These are phyloP conservation scores for Synergus laeviventris DNA, from an alignment of 2,888 invertebrate genomes.

Conservation along the genomic window DNA sequence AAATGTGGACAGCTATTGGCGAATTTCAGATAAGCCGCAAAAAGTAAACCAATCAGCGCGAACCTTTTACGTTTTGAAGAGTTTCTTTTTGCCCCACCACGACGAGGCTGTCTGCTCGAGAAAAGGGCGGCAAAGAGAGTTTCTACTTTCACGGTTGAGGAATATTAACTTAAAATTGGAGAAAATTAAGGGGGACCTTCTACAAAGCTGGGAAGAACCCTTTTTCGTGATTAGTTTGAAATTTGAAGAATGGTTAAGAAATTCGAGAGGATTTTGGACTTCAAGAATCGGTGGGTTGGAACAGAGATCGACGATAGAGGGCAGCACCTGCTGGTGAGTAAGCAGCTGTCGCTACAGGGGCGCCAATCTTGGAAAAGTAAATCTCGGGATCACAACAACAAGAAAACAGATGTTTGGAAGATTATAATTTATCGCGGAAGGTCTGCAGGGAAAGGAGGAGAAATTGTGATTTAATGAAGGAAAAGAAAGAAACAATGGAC, in stretches of 20 bases:
- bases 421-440: constrained; percentile 1
- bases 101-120: constrained; percentile 60
- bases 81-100: constrained; percentile 77
- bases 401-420: neutral
- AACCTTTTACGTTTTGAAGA: constrained; percentile 77
- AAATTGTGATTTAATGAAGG: neutral
- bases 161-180: neutral
- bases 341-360: constrained; percentile 21
- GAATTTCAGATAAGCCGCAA: constrained; percentile 80
- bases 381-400: constrained; percentile 6
- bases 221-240: neutral
- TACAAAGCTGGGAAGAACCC: neutral
- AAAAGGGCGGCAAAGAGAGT: constrained; percentile 69
- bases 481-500: neutral
- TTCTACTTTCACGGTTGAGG: neutral
- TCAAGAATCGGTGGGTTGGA: neutral
- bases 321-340: neutral
- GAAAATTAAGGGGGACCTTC: neutral
- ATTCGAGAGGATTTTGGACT: neutral
- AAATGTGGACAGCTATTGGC: constrained; percentile 77
- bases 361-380: neutral
- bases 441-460: neutral
- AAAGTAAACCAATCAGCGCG: constrained; percentile 78
- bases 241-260: neutral
- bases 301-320: neutral